Conservation (phyloP, 1,140 invertebrate species). For the Drosophila mauritiana region DNA sequence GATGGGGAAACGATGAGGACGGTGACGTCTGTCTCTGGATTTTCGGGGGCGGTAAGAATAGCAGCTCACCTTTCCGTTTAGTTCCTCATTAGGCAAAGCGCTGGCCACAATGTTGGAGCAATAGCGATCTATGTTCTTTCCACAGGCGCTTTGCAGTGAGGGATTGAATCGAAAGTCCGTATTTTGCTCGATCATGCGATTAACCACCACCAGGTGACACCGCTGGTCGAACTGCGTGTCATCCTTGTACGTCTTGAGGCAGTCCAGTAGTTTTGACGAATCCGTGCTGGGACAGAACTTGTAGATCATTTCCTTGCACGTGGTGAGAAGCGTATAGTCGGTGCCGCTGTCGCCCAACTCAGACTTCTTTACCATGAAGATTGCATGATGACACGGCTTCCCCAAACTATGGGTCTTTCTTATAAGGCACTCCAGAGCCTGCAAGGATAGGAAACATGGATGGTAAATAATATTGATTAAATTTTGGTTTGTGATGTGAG, state of each 20-base stretch:
- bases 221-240: constrained; percentile 92
- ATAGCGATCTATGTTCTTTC: constrained; percentile 89
- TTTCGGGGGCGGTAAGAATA: no score
- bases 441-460: constrained; percentile 48
- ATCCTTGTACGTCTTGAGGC: constrained; percentile 91
- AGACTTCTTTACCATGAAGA: constrained; percentile 94
- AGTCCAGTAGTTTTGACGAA: constrained; percentile 89
- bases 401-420: constrained; percentile 89
- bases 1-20: constrained; percentile 79
- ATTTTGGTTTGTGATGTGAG: not conserved
- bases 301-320: constrained; percentile 93
- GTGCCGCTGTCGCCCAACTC: constrained; percentile 93
- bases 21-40: no score
- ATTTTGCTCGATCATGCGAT: constrained; percentile 96
- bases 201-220: constrained; percentile 94
- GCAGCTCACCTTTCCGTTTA: constrained; percentile 86
- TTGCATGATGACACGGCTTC: constrained; percentile 89
- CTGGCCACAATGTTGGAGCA: constrained; percentile 86
- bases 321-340: constrained; percentile 93
- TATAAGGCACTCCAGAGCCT: constrained; percentile 95
- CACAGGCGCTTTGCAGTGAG: constrained; percentile 90
- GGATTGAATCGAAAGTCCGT: constrained; percentile 97
- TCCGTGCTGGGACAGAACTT: constrained; percentile 91
- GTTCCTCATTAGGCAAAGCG: constrained; percentile 86
- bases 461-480: not conserved